phyloP scores from a whole-genome alignment of 2,888 invertebrate species.

The Abscondita cerata region DNA sequence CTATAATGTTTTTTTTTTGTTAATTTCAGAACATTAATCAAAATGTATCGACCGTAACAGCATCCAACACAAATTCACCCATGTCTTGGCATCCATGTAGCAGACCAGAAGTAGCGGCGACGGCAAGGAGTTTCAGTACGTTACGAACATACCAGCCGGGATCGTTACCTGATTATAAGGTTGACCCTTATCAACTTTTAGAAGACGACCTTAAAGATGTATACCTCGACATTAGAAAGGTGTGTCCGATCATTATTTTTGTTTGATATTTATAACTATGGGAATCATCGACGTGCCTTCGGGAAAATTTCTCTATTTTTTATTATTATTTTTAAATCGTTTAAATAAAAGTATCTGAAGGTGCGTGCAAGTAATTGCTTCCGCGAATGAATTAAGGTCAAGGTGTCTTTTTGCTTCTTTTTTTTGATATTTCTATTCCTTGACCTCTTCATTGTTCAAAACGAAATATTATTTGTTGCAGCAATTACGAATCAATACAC shows the following conservation, averaged over 20 bases:
- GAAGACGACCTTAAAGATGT: constrained; percentile 88
- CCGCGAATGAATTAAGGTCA: constrained; percentile 15
- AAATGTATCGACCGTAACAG: constrained; percentile 32
- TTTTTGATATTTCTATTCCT: too few species aligned
- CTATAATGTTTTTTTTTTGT: too few species aligned
- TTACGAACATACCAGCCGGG: constrained; percentile 83
- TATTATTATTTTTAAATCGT: neutral
- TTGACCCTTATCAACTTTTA: constrained; percentile 86
- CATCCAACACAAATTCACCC: constrained; percentile 45
- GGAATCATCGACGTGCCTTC: too few species aligned
- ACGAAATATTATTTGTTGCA: constrained; percentile 53
- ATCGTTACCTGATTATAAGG: constrained; percentile 79
- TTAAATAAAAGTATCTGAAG: neutral
- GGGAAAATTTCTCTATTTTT: too few species aligned
- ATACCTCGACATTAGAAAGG: constrained; percentile 85
- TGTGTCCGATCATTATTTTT: constrained; percentile 56
- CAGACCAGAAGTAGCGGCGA: constrained; percentile 54
- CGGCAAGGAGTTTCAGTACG: constrained; percentile 67
- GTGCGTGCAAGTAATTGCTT: constrained; percentile 6
- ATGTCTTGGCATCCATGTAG: constrained; percentile 54
- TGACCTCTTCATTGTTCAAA: neutral
- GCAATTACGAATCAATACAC: constrained; percentile 80
- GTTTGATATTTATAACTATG: neutral
- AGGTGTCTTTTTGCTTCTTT: constrained; percentile 3
- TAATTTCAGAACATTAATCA: too few species aligned